Conservation (phyloP, 2,888 invertebrate species). For the Crioceris asparagi region DNA sequence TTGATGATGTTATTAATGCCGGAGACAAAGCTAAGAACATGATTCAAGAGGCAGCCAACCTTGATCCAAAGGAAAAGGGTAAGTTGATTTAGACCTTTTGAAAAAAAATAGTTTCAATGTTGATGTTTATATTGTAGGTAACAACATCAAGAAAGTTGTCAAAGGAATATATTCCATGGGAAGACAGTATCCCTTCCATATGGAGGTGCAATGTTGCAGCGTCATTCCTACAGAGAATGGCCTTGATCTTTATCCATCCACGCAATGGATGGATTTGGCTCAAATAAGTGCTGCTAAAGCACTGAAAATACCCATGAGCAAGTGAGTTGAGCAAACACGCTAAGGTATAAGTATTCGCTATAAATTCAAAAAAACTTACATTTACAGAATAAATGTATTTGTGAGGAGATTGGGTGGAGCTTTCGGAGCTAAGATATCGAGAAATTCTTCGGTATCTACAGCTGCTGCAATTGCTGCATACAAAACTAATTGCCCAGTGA, state of each 20-base stretch:
- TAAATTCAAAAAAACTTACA: too few relatives aligned
- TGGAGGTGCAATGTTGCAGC: constrained; percentile 61
- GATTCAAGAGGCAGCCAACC: constrained; percentile 33
- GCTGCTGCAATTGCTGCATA: too few relatives aligned
- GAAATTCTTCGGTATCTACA: constrained; percentile 46
- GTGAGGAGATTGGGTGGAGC: constrained; percentile 70
- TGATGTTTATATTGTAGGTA: constrained; percentile 16
- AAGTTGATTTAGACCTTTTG: too few relatives aligned
- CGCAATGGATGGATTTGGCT: constrained; percentile 53
- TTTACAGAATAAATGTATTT: constrained; percentile 59
- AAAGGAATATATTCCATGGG: constrained; percentile 48
- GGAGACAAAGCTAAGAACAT: constrained; percentile 38
- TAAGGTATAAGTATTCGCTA: too few relatives aligned
- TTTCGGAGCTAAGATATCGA: constrained; percentile 67
- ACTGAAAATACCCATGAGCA: constrained; percentile 41
- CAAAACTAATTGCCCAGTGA: constrained; percentile 60
- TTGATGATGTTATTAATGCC: constrained; percentile 43
- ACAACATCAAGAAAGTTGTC: constrained; percentile 39
- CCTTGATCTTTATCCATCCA: constrained; percentile 49
- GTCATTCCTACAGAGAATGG: constrained; percentile 56
- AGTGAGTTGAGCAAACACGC: too few relatives aligned
- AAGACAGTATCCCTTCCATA: constrained; percentile 63
- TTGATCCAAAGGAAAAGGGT: constrained; percentile 34
- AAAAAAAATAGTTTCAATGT: neutral
- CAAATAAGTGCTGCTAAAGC: constrained; percentile 45